A percentile compares a stretch with the other conserved stretches of the same genome.
phyloP scores from a whole-genome alignment of 2,797 vertebrate genomes.

The Euphonia xanthogaster region DNA sequence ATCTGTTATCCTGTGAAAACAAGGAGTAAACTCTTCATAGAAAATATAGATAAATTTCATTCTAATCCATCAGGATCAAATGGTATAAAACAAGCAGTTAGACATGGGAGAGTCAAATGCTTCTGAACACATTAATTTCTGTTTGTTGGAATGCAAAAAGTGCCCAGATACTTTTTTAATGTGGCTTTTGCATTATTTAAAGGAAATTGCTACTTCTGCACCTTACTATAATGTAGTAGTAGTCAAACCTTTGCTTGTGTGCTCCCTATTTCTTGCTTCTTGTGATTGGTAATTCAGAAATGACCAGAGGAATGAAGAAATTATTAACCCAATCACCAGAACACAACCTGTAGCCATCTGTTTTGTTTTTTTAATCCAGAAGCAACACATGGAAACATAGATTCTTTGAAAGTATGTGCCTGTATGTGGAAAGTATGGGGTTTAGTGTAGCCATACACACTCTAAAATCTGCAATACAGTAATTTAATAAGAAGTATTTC shows the following conservation, averaged over 20 bases:
- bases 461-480: background rate
- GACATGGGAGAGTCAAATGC: background rate
- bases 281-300: background rate
- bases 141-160: background rate
- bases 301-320: background rate
- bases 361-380: background rate
- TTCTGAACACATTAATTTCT: background rate
- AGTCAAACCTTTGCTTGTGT: background rate
- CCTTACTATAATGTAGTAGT: background rate
- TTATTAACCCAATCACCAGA: background rate
- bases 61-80: background rate
- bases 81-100: background rate
- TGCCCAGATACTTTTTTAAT: background rate
- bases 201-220: background rate
- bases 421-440: rapidly evolving
- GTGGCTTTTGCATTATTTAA: background rate
- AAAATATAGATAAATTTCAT: background rate
- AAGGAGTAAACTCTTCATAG: background rate
- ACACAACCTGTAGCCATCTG: background rate
- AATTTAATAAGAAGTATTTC: background rate
- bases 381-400: background rate
- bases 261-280: background rate
- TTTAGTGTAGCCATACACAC: background rate
- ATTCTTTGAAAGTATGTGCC: background rate
- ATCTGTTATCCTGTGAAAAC: background rate